Evolutionary conservation across 2,113 vertebrate genomes (phyloP).

Genomic region (Maccullochella peelii): DNA sequence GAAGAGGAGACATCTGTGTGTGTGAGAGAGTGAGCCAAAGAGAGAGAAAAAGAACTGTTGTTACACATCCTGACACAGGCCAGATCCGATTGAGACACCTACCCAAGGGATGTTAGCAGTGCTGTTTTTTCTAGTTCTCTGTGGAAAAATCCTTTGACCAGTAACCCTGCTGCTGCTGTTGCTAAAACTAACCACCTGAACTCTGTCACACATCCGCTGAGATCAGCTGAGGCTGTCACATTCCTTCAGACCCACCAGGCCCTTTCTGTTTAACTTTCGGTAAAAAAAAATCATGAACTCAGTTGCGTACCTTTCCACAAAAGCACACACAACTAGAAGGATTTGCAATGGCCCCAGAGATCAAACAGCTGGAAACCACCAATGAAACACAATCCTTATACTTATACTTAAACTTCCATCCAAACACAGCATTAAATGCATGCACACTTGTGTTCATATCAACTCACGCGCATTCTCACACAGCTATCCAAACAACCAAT

Average conservation of each 20-base stretch:
- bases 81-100: conserved; percentile 67
- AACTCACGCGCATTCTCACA: conserved; percentile 3
- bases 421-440: conserved; percentile 5
- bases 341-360: neutral
- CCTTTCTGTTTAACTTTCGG: conserved; percentile 7
- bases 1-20: conserved; percentile 37
- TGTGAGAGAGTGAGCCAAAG: conserved; percentile 42
- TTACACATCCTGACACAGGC: conserved; percentile 71
- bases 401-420: neutral
- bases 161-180: conserved; percentile 37
- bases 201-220: conserved; percentile 49
- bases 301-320: neutral
- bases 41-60: conserved; percentile 64
- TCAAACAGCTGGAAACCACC: neutral
- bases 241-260: conserved; percentile 11
- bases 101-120: conserved; percentile 62
- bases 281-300: conserved; percentile 3
- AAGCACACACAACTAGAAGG: neutral
- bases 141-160: conserved; percentile 43
- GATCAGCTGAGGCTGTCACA: conserved; percentile 45
- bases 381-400: neutral
- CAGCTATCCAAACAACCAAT: conserved; percentile 49
- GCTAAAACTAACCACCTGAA: conserved; percentile 58
- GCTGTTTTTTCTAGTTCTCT: conserved; percentile 57
- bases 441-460: neutral